Evolutionary conservation across 1,140 invertebrate species (phyloP).

Genomic region (Neocloeon triangulifer): DNA sequence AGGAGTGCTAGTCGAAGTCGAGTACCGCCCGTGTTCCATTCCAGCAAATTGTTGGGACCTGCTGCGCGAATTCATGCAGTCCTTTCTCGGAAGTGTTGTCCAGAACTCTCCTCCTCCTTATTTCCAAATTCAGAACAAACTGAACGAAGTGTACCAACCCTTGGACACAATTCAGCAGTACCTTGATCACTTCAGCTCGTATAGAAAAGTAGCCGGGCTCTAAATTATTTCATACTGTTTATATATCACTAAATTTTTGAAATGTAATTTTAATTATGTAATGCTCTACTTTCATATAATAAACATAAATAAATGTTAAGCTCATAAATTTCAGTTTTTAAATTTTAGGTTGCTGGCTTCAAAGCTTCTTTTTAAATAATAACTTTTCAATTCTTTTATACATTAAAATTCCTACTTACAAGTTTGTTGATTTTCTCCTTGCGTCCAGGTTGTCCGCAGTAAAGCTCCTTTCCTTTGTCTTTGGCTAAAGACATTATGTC

Average conservation of each 20-base stretch:
- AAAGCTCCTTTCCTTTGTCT: slow-evolving; percentile 51
- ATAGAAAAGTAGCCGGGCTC: slow-evolving; percentile 46
- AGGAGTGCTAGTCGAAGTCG: slow-evolving; percentile 83
- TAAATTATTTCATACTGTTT: too few species aligned
- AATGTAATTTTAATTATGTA: too few species aligned
- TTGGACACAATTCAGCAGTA: slow-evolving; percentile 89
- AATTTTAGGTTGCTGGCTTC: too few species aligned
- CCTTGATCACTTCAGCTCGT: slow-evolving; percentile 79
- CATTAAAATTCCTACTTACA: too few species aligned
- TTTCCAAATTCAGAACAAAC: slow-evolving; percentile 40
- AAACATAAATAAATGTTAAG: too few species aligned
- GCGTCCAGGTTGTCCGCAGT: slow-evolving; percentile 29
- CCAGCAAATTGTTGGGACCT: slow-evolving; percentile 76
- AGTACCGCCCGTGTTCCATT: slow-evolving; percentile 77
- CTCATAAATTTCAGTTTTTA: too few species aligned
- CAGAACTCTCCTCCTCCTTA: slow-evolving; percentile 34
- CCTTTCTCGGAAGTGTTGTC: slow-evolving; percentile 60
- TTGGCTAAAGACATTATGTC: slow-evolving; percentile 54
- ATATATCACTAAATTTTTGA: too few species aligned
- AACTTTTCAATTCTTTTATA: too few species aligned
- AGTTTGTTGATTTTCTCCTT: slow-evolving; percentile 42
- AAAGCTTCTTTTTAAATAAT: too few species aligned
- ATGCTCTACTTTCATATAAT: too few species aligned
- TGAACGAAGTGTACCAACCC: slow-evolving; percentile 72
- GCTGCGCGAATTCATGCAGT: slow-evolving; percentile 77